Evolutionary conservation across 2,113 vertebrate genomes (phyloP).

Genomic region (Todiramphus saurophagus): DNA sequence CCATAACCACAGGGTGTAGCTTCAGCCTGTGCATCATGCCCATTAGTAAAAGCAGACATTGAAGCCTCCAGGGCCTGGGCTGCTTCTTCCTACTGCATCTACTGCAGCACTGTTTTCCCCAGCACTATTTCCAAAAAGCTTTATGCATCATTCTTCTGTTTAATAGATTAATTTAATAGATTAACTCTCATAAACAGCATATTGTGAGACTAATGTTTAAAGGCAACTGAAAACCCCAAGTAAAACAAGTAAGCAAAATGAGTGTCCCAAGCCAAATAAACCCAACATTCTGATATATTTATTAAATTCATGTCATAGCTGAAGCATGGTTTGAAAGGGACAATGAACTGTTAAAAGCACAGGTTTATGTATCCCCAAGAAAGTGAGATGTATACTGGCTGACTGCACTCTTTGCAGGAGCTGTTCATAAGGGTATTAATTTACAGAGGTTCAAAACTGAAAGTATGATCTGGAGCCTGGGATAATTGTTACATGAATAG

Average conservation of each 20-base stretch:
- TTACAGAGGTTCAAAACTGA: conserved; percentile 35
- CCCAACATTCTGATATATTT: background rate
- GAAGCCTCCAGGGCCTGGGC: background rate
- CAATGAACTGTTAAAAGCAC: background rate
- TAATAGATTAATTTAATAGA: background rate
- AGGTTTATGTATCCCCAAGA: background rate
- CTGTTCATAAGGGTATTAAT: background rate
- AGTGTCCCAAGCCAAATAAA: background rate
- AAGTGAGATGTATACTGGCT: background rate
- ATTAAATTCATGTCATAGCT: background rate
- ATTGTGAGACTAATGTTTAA: background rate
- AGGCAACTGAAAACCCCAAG: background rate
- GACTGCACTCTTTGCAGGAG: background rate
- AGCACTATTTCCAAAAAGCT: background rate
- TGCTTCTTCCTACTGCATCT: background rate
- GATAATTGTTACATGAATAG: conserved; percentile 34
- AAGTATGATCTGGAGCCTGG: conserved; percentile 22
- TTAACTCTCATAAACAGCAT: background rate
- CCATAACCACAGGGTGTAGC: background rate
- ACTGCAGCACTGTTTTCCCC: background rate
- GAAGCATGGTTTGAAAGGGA: background rate
- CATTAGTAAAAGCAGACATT: background rate
- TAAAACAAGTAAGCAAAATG: background rate
- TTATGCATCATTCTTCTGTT: background rate
- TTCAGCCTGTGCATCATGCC: background rate